These are phyloP conservation scores for Chiropotes sagulatus DNA, from an alignment of 2,797 vertebrate genomes.

Conservation along the genomic window DNA sequence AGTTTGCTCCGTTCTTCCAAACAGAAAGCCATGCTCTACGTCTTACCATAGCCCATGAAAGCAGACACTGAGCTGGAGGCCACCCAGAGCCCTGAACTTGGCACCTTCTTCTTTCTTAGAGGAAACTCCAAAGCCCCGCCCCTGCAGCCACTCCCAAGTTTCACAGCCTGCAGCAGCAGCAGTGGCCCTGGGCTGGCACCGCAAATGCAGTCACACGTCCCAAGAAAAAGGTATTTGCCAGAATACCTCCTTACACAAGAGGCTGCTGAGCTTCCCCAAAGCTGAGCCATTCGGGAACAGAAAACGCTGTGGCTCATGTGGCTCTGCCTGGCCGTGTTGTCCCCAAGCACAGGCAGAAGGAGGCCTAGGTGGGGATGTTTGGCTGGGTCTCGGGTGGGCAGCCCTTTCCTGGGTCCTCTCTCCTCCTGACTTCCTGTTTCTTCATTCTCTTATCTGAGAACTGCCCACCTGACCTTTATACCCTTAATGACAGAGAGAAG, in stretches of 20 bases:
- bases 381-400: accelerated
- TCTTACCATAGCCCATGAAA: neutral
- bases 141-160: accelerated
- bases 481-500: neutral
- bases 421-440: neutral
- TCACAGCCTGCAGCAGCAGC: neutral
- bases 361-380: neutral
- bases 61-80: neutral
- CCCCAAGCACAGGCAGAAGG: too few species aligned
- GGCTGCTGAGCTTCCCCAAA: neutral
- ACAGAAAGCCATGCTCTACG: neutral
- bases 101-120: neutral
- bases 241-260: neutral
- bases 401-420: neutral
- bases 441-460: neutral
- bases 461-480: too few species aligned
- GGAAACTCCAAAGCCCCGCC: accelerated
- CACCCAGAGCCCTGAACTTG: neutral
- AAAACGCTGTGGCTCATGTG: accelerated
- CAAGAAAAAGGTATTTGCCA: accelerated
- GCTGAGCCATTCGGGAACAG: neutral
- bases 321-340: neutral
- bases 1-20: neutral
- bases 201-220: too few species aligned
- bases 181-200: accelerated